Evolutionary conservation across 2,797 vertebrate genomes (phyloP), one percentile per base, ranked within the genome.

Genomic region (Coregonus suidteri): DNA sequence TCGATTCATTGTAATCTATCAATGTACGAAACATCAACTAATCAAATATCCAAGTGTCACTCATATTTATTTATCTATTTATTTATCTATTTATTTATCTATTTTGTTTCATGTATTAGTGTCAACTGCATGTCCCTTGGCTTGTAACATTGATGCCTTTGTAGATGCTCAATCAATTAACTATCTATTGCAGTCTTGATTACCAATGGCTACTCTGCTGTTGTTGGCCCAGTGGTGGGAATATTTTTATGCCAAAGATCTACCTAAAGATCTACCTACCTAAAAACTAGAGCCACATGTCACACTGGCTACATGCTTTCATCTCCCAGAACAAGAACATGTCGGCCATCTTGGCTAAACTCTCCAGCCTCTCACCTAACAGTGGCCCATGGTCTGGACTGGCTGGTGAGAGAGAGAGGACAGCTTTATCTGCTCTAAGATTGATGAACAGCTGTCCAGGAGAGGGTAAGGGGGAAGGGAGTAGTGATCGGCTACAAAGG

Each of bases 401-500:
- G 59, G 7, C 9, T 64, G 20, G 20, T 64, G 59, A 64, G 59
- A 25, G 7, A 62, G 59, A 25, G 41, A 64, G 7, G 20, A 64
- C n/a, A 64, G 59, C 59, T 25, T 9, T 25, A 64, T 64, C 59
- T 25, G 6, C 59, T 64, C 59, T 64, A 64, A 64, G 59, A 64
- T 64, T 64, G 20, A 64, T 30, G 59, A 64, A 64, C 7, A 64
- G 16, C 59, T 64, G 59, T 64, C 59, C 20, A 6, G 11, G 59
- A 25, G 20, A 11, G 59, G 59, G 20, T 1, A 64, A 25, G n/a
- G 56, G 6, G 59, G 41, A 47, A 47, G 20, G 54, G 59, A 25
- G 59, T 30, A 1, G 59, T 64, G 59, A 64, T 20, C 25, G 9
- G 59, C 18, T 52, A 75, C 68, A 75, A 35, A 75, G 71, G 84